These are phyloP conservation scores for Ichneumoninae sp. DNA, from an alignment of 2,888 invertebrate species.

Conservation along the genomic window DNA sequence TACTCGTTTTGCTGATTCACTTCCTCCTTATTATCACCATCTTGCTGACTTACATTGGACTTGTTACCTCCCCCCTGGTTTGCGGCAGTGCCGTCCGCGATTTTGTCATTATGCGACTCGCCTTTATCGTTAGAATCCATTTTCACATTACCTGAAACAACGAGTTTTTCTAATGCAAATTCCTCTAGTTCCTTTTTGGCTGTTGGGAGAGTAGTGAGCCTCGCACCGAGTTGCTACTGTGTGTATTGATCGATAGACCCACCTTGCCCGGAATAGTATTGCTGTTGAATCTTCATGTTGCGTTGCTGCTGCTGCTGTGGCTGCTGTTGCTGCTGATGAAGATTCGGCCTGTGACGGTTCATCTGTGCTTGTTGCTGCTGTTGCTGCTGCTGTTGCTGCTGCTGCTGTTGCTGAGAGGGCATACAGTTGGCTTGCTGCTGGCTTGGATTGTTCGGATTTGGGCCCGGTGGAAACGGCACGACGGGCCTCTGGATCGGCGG, in stretches of 20 bases:
- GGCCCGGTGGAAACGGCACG: slow-evolving; percentile 85
- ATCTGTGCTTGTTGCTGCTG: slow-evolving; percentile 78
- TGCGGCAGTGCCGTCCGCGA: slow-evolving; percentile 78
- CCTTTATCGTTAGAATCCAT: slow-evolving; percentile 82
- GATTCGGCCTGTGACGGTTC: slow-evolving; percentile 81
- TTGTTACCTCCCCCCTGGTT: slow-evolving; percentile 79
- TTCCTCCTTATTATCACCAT: slow-evolving; percentile 82
- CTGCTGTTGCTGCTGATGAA: slow-evolving; percentile 78
- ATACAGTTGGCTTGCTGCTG: slow-evolving; percentile 78
- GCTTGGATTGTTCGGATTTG: slow-evolving; percentile 82
- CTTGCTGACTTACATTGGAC: slow-evolving; percentile 80
- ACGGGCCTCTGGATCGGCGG: slow-evolving; percentile 86
- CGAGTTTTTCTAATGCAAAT: slow-evolving; percentile 71
- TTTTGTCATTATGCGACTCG: slow-evolving; percentile 82
- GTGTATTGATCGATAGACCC: slow-evolving; percentile 74
- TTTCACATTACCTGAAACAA: slow-evolving; percentile 81
- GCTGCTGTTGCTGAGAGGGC: slow-evolving; percentile 82
- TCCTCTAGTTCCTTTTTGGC: slow-evolving; percentile 62
- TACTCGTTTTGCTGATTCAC: slow-evolving; percentile 83
- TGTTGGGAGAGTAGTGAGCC: slow-evolving; percentile 59
- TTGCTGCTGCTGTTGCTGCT: slow-evolving; percentile 76
- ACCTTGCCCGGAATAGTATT: slow-evolving; percentile 86
- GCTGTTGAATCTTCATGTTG: slow-evolving; percentile 84
- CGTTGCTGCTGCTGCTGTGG: slow-evolving; percentile 75
- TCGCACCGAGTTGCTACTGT: slow-evolving; percentile 62